These are phyloP conservation scores for Solenopsis fugax DNA, from an alignment of 1,140 invertebrate genomes.

Conservation along the genomic window DNA sequence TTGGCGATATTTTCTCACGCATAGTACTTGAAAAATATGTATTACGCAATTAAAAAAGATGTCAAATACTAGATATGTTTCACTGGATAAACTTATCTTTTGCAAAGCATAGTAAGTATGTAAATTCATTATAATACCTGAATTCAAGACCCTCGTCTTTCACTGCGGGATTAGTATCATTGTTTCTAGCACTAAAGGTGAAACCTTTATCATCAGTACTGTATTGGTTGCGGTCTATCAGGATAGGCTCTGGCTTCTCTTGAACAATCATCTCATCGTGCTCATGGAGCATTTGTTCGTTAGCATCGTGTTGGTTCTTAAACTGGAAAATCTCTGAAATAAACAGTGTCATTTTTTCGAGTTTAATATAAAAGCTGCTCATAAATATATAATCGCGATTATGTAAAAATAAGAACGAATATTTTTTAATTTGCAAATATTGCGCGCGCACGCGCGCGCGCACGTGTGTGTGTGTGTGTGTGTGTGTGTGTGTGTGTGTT, in stretches of 20 bases:
- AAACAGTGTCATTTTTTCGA: not conserved
- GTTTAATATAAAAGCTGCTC: not conserved
- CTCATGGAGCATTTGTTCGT: slow-evolving; percentile 54
- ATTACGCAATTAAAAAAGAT: not conserved
- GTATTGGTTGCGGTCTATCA: slow-evolving; percentile 79
- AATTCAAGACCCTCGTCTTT: slow-evolving; percentile 79
- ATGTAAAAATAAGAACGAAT: not conserved
- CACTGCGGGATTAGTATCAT: slow-evolving; percentile 72
- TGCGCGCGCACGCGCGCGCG: not conserved
- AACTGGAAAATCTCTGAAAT: slow-evolving; percentile 82
- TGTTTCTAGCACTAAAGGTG: slow-evolving; percentile 72
- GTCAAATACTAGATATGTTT: not conserved
- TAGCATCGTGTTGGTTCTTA: slow-evolving; percentile 75
- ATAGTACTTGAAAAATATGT: not conserved
- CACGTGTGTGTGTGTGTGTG: not conserved
- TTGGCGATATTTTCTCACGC: not conserved
- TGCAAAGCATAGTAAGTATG: not conserved
- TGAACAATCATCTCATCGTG: slow-evolving; percentile 66
- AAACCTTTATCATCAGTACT: slow-evolving; percentile 72
- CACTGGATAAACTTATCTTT: not conserved
- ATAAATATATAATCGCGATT: not conserved
- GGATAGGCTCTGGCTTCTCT: slow-evolving; percentile 73
- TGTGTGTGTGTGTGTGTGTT: not conserved
- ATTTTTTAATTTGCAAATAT: not conserved
- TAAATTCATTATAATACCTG: slow-evolving; percentile 73